Conservation (phyloP, 2,797 vertebrate genomes). For the Enteromius thamalakanensis region DNA sequence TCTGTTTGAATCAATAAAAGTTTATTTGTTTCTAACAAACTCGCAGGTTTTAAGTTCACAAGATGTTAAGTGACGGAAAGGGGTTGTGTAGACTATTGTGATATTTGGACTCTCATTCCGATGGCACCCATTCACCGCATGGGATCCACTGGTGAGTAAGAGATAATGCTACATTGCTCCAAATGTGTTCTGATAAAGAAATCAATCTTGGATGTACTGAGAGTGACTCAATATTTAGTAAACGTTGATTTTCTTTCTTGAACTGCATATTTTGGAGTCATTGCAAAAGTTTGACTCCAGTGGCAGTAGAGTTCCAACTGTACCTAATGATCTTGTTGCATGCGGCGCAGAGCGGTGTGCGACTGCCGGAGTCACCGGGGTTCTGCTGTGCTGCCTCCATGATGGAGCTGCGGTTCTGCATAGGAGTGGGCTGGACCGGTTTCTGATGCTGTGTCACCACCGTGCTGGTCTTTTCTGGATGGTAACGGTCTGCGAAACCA, state of each 20-base stretch:
- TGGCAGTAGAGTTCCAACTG: slow-evolving; percentile 42
- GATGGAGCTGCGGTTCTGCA: slow-evolving; percentile 96
- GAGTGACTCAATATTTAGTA: not conserved
- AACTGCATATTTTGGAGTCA: not conserved
- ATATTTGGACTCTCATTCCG: not conserved
- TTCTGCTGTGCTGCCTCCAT: slow-evolving; percentile 90
- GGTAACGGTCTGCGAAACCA: slow-evolving; percentile 90
- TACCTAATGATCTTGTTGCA: slow-evolving; percentile 98
- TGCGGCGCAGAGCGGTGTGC: slow-evolving; percentile 90
- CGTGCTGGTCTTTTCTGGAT: slow-evolving; percentile 93
- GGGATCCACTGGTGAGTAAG: not conserved
- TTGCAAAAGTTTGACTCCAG: not conserved
- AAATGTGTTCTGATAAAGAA: not conserved
- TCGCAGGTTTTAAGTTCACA: not conserved
- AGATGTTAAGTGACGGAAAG: not conserved
- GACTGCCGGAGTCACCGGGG: slow-evolving; percentile 76
- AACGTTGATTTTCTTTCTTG: not conserved
- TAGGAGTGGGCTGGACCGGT: slow-evolving; percentile 88
- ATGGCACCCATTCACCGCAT: not conserved
- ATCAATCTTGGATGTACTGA: not conserved
- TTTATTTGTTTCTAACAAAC: not conserved
- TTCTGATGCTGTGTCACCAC: slow-evolving; percentile 94
- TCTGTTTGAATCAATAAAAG: too few relatives aligned
- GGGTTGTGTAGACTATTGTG: not conserved
- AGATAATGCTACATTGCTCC: not conserved